These are phyloP conservation scores for Gallinago undulata DNA, from an alignment of 2,113 vertebrate genomes.

Conservation along the genomic window DNA sequence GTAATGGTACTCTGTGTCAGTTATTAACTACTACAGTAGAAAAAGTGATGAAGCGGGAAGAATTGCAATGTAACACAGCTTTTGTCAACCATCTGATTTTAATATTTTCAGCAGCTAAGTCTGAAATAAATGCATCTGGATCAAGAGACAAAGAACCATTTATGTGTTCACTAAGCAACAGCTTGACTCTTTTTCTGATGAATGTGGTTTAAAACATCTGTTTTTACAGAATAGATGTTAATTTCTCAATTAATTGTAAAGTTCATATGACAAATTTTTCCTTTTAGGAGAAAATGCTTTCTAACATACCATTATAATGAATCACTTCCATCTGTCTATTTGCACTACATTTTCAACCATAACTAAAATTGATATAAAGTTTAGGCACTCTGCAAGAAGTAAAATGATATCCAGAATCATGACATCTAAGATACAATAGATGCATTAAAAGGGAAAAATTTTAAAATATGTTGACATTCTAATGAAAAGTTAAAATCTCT, in stretches of 20 bases:
- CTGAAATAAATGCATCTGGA: slow-evolving; percentile 5
- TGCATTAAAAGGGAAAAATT: neutral
- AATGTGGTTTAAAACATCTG: neutral
- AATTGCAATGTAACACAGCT: neutral
- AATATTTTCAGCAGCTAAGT: neutral
- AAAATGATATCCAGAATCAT: neutral
- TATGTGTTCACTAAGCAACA: neutral
- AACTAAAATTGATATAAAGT: neutral
- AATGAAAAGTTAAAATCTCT: neutral
- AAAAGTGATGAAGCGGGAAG: neutral
- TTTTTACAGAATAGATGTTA: slow-evolving; percentile 18
- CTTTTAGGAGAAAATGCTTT: slow-evolving; percentile 25
- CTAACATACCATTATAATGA: slow-evolving; percentile 8
- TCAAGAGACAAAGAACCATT: neutral
- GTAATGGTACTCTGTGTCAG: neutral
- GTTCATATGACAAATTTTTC: neutral
- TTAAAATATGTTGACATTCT: neutral
- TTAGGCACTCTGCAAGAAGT: neutral
- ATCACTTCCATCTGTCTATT: slow-evolving; percentile 24
- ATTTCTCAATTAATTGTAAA: slow-evolving; percentile 28
- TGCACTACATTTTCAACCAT: neutral
- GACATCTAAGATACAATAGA: neutral
- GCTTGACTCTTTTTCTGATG: neutral
- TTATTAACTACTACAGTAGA: neutral
- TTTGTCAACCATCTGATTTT: neutral